Percentiles rank a stretch among this genome's conserved stretches.
Evolutionary conservation across 2,113 vertebrate genomes (phyloP).

Genomic region (Edolisoma coerulescens): DNA sequence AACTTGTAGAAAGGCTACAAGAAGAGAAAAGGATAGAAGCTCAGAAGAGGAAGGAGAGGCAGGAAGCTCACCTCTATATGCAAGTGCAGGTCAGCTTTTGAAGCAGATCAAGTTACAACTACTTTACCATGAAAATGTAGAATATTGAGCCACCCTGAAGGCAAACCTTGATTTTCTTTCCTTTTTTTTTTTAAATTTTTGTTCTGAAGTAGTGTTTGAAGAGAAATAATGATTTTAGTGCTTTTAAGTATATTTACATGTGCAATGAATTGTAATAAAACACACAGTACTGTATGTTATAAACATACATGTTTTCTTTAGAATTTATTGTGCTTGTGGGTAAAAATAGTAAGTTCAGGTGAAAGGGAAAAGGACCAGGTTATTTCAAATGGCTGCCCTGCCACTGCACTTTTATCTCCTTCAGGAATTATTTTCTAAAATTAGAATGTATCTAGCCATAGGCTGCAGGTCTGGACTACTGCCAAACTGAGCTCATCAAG

Average conservation of each 20-base stretch:
- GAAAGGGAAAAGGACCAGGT: neutral
- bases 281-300: neutral
- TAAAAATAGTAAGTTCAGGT: neutral
- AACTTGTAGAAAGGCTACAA: constrained; percentile 94
- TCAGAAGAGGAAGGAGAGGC: constrained; percentile 97
- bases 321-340: neutral
- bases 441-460: constrained; percentile 32
- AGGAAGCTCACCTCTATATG: constrained; percentile 99
- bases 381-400: neutral
- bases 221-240: neutral
- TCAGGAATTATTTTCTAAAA: constrained; percentile 46
- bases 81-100: constrained; percentile 90
- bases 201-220: neutral
- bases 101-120: neutral
- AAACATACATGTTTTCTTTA: neutral
- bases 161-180: neutral
- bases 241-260: neutral
- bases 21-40: constrained; percentile 99
- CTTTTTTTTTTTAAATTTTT: neutral
- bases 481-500: constrained; percentile 28
- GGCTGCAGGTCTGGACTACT: constrained; percentile 21
- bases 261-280: neutral
- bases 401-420: neutral
- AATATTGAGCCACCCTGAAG: neutral
- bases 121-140: neutral